Conservation (phyloP, 1,140 invertebrate genomes). For the Eufriesea mexicana region DNA sequence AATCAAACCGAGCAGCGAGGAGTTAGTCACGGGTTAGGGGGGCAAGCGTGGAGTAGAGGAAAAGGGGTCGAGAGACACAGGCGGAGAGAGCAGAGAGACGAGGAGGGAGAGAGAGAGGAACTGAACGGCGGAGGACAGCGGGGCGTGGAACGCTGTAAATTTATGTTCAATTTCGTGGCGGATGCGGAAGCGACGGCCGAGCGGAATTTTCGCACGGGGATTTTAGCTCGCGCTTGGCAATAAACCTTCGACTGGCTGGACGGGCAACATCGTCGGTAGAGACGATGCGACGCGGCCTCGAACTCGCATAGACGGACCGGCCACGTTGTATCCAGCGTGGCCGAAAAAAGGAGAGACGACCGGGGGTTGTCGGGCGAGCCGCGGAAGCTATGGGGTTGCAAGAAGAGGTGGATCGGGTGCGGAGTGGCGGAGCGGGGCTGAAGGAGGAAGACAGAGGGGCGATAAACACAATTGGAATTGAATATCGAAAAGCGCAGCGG, state of each 20-base stretch:
- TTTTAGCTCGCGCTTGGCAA: constrained; percentile 65
- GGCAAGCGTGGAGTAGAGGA: not conserved
- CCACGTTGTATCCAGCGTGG: constrained; percentile 5
- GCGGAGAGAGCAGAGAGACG: too few relatives aligned
- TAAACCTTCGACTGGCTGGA: constrained; percentile 65
- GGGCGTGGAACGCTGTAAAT: constrained; percentile 59
- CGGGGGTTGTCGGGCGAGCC: too few relatives aligned
- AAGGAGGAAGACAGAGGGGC: not conserved
- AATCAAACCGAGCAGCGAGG: not conserved
- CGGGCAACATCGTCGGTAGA: constrained; percentile 50
- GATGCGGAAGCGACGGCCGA: constrained; percentile 65
- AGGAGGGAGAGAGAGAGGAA: not conserved
- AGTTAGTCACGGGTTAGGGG: not conserved
- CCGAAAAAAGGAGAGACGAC: not conserved
- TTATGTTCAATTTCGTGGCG: constrained; percentile 74
- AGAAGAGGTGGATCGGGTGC: too few relatives aligned
- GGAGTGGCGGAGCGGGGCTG: too few relatives aligned
- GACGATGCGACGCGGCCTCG: constrained; percentile 1
- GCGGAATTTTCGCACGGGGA: constrained; percentile 72
- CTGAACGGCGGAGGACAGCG: not conserved
- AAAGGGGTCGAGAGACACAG: too few relatives aligned
- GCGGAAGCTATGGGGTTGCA: too few relatives aligned
- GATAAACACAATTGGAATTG: constrained; percentile 67
- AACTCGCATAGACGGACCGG: constrained; percentile 12
- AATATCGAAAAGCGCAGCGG: constrained; percentile 63